These are phyloP conservation scores for Drosophila putrida DNA, from an alignment of 2,888 invertebrate species.

Conservation along the genomic window DNA sequence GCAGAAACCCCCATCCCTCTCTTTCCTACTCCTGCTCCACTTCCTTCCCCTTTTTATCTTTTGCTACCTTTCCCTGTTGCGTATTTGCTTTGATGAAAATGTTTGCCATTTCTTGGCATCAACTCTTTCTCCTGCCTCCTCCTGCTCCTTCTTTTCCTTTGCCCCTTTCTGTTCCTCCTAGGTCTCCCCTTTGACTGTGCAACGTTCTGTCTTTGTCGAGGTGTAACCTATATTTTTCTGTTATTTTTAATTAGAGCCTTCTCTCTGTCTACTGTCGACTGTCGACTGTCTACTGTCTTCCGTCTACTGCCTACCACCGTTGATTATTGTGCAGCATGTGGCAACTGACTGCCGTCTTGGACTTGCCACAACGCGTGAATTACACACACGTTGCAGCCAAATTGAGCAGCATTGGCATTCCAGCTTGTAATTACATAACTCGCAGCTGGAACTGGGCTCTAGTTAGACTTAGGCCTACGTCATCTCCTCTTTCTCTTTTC, in stretches of 20 bases:
- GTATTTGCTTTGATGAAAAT: slow-evolving; percentile 57
- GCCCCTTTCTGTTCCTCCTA: not conserved
- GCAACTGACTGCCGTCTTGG: slow-evolving; percentile 28
- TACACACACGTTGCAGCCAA: slow-evolving; percentile 36
- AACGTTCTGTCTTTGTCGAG: slow-evolving; percentile 51
- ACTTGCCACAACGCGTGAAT: slow-evolving; percentile 42
- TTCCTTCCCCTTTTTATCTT: too few relatives aligned
- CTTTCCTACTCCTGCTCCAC: not conserved
- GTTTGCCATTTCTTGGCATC: slow-evolving; percentile 55
- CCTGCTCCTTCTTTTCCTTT: not conserved
- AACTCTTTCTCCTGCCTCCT: slow-evolving; percentile 6
- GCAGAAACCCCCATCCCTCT: not conserved
- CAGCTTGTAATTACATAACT: slow-evolving; percentile 61
- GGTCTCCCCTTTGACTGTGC: slow-evolving; percentile 10
- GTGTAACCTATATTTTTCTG: slow-evolving; percentile 72
- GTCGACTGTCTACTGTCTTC: slow-evolving; percentile 5
- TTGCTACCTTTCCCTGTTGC: slow-evolving; percentile 7
- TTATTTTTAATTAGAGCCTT: slow-evolving; percentile 71
- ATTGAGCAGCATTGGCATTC: slow-evolving; percentile 49
- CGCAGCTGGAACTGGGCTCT: slow-evolving; percentile 36
- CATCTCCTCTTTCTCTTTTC: not conserved
- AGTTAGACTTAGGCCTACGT: not conserved
- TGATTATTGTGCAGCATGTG: slow-evolving; percentile 64
- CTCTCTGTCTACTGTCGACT: slow-evolving; percentile 4
- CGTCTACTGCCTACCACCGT: slow-evolving; percentile 43